phyloP scores from a whole-genome alignment of 2,888 invertebrate species.

The Epinotia bilunana region DNA sequence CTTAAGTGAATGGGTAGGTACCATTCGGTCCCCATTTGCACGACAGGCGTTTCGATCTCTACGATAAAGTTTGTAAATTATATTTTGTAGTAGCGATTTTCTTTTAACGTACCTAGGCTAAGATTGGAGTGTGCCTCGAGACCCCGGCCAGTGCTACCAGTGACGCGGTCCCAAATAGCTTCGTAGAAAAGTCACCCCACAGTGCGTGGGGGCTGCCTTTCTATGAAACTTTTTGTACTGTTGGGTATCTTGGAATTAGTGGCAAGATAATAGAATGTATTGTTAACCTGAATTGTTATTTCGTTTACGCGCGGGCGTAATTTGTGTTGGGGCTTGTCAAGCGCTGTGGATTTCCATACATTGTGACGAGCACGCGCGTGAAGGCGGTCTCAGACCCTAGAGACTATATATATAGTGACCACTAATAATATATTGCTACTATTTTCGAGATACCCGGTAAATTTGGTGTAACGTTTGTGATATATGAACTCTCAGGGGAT shows the following conservation, averaged over 20 bases:
- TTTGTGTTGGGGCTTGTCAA: no score
- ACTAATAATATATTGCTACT: slow-evolving; percentile 6
- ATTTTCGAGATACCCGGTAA: slow-evolving; percentile 23
- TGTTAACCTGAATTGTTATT: no score
- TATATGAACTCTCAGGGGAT: slow-evolving; percentile 48
- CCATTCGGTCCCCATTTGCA: no score
- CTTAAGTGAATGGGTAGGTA: no score
- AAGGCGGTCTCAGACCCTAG: no score
- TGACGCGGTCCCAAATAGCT: neutral
- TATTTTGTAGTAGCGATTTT: slow-evolving; percentile 24
- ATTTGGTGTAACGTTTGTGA: slow-evolving; percentile 55
- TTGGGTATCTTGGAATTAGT: no score
- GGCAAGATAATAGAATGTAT: no score
- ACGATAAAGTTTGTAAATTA: slow-evolving; percentile 18
- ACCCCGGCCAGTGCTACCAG: neutral
- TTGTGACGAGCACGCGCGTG: no score
- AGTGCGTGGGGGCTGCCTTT: neutral
- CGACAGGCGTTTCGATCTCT: neutral
- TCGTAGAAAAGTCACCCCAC: neutral
- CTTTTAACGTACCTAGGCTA: slow-evolving; percentile 14
- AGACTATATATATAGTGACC: no score
- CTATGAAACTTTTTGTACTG: neutral
- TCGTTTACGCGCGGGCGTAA: no score
- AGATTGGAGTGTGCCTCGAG: slow-evolving; percentile 33
- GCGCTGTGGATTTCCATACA: no score